phyloP scores from a whole-genome alignment of 1,140 invertebrate species.

The Brachionus sp. region DNA sequence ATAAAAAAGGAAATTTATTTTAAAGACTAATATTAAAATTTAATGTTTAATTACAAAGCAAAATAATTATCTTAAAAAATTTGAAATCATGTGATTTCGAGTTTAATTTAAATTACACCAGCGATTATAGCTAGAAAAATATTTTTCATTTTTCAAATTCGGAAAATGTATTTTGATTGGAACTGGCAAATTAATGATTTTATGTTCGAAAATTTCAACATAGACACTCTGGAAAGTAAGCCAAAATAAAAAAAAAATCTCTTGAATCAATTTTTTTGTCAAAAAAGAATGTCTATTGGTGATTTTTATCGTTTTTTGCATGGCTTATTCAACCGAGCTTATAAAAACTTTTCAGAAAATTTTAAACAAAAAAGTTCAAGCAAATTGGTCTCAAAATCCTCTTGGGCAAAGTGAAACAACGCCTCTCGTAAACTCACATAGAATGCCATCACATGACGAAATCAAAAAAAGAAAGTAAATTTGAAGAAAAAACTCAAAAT shows the following conservation, averaged over 20 bases:
- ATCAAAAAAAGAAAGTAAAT: constrained; percentile 31
- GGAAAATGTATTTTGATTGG: constrained; percentile 43
- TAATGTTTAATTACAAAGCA: background rate
- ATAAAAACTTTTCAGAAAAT: constrained; percentile 24
- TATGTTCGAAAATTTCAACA: constrained; percentile 37
- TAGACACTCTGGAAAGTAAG: constrained; percentile 15
- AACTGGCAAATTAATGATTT: constrained; percentile 28
- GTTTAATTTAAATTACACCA: background rate
- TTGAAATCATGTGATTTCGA: background rate
- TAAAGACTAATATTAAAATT: background rate
- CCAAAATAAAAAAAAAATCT: background rate
- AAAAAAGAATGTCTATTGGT: constrained; percentile 19
- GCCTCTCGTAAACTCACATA: background rate
- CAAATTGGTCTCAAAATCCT: background rate
- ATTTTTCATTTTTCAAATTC: background rate
- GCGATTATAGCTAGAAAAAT: background rate
- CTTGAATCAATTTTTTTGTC: background rate
- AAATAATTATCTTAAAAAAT: background rate
- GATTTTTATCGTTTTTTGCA: constrained; percentile 31
- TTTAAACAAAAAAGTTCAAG: background rate
- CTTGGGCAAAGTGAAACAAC: background rate
- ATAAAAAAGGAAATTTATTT: background rate
- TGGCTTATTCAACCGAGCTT: constrained; percentile 4
- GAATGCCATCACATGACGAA: background rate
- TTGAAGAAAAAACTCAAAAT: background rate